Percentiles rank a stretch among this genome's conserved stretches.
These are phyloP conservation scores for Onychostruthus taczanowskii DNA, from an alignment of 2,113 vertebrate genomes.

Conservation along the genomic window DNA sequence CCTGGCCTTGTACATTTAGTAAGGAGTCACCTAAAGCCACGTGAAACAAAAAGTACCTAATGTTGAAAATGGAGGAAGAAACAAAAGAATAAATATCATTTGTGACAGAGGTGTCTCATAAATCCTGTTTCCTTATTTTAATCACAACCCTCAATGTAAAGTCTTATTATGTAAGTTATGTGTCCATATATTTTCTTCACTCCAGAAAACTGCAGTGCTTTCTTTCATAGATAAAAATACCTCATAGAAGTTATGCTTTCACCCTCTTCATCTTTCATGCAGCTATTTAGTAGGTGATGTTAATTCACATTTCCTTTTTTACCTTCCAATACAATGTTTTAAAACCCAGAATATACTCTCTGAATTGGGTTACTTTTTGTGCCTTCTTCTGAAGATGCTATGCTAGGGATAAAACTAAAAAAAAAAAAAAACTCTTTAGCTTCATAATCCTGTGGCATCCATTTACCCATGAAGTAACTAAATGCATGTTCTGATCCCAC, in stretches of 20 bases:
- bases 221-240: background rate
- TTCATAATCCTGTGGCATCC: background rate
- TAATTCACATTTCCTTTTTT: background rate
- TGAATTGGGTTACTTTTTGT: background rate
- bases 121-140: background rate
- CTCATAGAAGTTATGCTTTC: background rate
- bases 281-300: background rate
- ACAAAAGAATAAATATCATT: rapidly evolving
- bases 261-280: background rate
- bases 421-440: background rate
- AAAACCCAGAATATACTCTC: background rate
- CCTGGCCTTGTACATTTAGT: background rate
- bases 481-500: background rate
- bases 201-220: background rate
- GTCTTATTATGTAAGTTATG: background rate
- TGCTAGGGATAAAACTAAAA: background rate
- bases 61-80: background rate
- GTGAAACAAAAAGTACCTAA: background rate
- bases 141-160: background rate
- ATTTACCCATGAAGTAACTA: background rate
- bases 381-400: background rate
- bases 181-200: background rate
- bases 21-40: background rate
- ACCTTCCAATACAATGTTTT: background rate
- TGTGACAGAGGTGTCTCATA: background rate